A percentile compares a stretch with the other conserved stretches of the same genome.
Evolutionary conservation across 2,888 invertebrate genomes (phyloP).

Genomic region (Ischnura elegans): DNA sequence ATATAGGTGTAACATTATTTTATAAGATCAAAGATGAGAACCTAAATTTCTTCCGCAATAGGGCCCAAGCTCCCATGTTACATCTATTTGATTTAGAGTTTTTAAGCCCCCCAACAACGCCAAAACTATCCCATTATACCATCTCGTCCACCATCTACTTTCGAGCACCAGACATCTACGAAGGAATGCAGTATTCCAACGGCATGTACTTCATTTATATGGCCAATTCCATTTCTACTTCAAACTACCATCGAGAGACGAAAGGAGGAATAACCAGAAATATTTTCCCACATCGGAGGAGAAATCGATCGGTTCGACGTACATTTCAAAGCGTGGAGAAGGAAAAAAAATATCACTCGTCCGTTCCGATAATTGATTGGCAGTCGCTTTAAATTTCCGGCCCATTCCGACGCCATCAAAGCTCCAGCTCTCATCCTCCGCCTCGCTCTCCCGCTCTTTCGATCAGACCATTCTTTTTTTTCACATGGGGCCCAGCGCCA

Average conservation of each 20-base stretch:
- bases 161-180: too few species aligned
- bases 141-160: too few species aligned
- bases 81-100: too few species aligned
- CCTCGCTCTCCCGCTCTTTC: background rate
- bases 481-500: background rate
- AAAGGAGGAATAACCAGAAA: background rate
- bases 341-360: conserved; percentile 38
- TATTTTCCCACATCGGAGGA: background rate
- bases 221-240: too few species aligned
- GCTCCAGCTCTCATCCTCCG: background rate
- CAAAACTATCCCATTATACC: too few species aligned
- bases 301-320: background rate
- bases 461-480: background rate
- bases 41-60: too few species aligned
- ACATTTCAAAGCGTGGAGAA: background rate
- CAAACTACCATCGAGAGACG: background rate
- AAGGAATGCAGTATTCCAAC: too few species aligned
- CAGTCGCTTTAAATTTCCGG: conserved; percentile 48
- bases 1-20: too few species aligned
- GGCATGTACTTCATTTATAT: too few species aligned
- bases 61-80: too few species aligned
- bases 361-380: conserved; percentile 53
- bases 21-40: too few species aligned
- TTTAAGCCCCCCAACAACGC: too few species aligned
- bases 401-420: background rate